These are phyloP conservation scores for Salmo trutta DNA, from an alignment of 2,797 vertebrate species.

Conservation along the genomic window DNA sequence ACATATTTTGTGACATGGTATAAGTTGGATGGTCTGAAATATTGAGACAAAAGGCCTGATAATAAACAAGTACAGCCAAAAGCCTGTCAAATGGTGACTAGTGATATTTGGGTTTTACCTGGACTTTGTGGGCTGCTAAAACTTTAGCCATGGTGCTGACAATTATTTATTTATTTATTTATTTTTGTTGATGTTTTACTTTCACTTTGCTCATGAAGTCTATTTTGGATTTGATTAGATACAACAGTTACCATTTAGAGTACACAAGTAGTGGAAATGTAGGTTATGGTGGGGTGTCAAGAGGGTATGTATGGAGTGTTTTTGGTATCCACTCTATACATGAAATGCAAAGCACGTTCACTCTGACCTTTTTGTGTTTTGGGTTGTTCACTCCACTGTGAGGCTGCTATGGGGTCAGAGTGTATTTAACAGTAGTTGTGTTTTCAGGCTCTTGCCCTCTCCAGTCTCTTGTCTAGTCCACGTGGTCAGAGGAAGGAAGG, in stretches of 20 bases:
- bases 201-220: no score
- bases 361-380: no score
- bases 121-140: no score
- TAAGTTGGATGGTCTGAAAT: no score
- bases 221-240: no score
- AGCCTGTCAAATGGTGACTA: background rate
- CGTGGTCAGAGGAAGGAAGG: slow-evolving; percentile 28
- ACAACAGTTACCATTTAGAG: no score
- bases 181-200: background rate
- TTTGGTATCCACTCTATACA: no score
- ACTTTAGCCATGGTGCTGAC: no score
- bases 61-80: no score
- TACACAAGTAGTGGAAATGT: background rate
- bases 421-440: background rate
- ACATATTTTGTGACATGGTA: background rate
- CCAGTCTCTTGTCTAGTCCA: background rate
- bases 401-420: background rate
- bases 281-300: background rate
- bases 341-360: background rate
- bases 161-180: no score
- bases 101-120: background rate
- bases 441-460: background rate
- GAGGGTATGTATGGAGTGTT: background rate
- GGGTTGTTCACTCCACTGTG: background rate
- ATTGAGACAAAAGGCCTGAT: no score